These are phyloP conservation scores for Luehdorfia chinensis DNA, from an alignment of 1,140 invertebrate species.

Conservation along the genomic window DNA sequence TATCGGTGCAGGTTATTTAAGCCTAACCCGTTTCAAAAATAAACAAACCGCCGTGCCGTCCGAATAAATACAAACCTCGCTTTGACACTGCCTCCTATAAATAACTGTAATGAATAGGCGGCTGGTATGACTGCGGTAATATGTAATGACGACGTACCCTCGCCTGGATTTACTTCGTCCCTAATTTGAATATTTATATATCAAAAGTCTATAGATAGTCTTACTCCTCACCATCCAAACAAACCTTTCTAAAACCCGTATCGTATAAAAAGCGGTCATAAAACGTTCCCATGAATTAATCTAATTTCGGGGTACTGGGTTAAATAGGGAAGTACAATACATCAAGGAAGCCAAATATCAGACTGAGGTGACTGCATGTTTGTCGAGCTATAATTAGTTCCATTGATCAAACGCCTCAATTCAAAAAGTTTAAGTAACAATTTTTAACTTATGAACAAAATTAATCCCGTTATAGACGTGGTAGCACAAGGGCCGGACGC, in stretches of 20 bases:
- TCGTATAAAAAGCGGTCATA: constrained; percentile 13
- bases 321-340: constrained; percentile 6
- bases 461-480: no score
- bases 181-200: constrained; percentile 65
- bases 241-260: constrained; percentile 16
- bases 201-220: constrained; percentile 30
- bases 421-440: no score
- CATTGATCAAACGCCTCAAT: no score
- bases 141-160: constrained; percentile 64
- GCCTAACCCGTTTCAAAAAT: constrained; percentile 66
- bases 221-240: constrained; percentile 13
- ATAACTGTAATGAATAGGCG: constrained; percentile 72
- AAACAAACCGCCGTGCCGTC: constrained; percentile 63
- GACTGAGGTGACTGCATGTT: no score
- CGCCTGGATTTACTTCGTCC: constrained; percentile 52
- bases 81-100: constrained; percentile 71
- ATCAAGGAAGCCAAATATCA: no score
- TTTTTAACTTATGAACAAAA: no score
- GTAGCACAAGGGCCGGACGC: no score
- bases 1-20: constrained; percentile 62
- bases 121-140: constrained; percentile 58
- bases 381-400: no score
- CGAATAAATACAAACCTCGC: constrained; percentile 64
- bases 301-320: constrained; percentile 8
- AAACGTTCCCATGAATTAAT: constrained; percentile 16